phyloP scores from a whole-genome alignment of 2,888 invertebrate species.

The Meiosimyza platycephala region DNA sequence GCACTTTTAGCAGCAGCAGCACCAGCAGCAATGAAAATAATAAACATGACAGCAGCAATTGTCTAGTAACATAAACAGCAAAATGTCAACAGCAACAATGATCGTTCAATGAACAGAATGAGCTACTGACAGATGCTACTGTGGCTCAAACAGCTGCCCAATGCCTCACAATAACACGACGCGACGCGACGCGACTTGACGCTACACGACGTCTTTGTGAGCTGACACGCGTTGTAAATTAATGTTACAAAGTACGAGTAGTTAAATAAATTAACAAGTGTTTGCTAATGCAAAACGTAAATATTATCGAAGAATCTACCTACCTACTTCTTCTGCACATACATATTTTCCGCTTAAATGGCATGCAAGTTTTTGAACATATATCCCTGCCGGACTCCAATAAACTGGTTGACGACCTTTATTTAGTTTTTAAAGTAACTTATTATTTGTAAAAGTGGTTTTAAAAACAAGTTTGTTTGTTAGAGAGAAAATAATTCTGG shows the following conservation, averaged over 20 bases:
- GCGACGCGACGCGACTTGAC: not conserved
- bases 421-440: no score
- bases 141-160: not conserved
- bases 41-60: not conserved
- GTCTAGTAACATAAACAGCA: slow-evolving; percentile 5
- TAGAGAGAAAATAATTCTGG: no score
- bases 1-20: not conserved
- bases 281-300: slow-evolving; percentile 31
- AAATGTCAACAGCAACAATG: slow-evolving; percentile 10
- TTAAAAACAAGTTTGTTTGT: no score
- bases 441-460: no score
- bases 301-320: slow-evolving; percentile 1
- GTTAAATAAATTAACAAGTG: slow-evolving; percentile 24
- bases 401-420: no score
- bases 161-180: not conserved
- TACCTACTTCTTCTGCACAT: no score
- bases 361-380: not conserved
- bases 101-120: not conserved
- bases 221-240: slow-evolving; percentile 31
- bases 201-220: not conserved
- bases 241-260: not conserved
- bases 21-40: not conserved
- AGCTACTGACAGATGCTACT: slow-evolving; percentile 7
- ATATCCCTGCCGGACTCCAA: no score
- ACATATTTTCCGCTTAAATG: not conserved